Conservation (phyloP, 92 coral and sea anemone genomes). For the Palythoa heliodiscus region DNA sequence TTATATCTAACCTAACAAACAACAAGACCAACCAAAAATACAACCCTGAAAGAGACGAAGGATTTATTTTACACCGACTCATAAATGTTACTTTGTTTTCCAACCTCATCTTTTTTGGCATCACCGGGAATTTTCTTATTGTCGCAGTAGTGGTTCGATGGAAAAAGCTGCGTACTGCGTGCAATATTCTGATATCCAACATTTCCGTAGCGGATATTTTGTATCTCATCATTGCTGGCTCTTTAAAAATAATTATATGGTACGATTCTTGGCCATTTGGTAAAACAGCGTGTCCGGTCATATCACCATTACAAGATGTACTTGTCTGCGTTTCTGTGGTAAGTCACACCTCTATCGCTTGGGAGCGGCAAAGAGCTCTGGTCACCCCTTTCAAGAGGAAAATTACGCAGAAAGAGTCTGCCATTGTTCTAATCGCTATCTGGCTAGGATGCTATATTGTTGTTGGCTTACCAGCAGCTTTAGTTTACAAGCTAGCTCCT, state of each 20-base stretch:
- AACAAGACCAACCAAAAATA: constrained; percentile 9
- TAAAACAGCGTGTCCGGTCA: constrained; percentile 51
- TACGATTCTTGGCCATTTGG: constrained; percentile 66
- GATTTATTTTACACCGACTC: not conserved
- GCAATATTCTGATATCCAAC: constrained; percentile 60
- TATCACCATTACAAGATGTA: constrained; percentile 51
- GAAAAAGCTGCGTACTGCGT: constrained; percentile 68
- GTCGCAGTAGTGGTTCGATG: constrained; percentile 47
- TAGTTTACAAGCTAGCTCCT: not conserved
- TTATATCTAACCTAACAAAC: constrained; percentile 1
- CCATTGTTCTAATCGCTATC: constrained; percentile 7
- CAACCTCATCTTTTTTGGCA: constrained; percentile 51
- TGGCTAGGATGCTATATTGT: constrained; percentile 50
- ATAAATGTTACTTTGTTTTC: constrained; percentile 36
- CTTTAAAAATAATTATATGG: constrained; percentile 52
- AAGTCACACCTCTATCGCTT: constrained; percentile 52
- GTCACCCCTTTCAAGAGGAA: constrained; percentile 44
- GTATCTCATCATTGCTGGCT: constrained; percentile 56
- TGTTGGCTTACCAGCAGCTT: constrained; percentile 41
- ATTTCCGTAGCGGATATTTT: constrained; percentile 59
- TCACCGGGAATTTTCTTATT: constrained; percentile 59
- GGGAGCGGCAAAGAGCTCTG: constrained; percentile 56
- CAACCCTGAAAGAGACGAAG: not conserved
- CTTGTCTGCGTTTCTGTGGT: constrained; percentile 52
- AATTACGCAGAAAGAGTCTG: constrained; percentile 18